Evolutionary conservation across 2,888 invertebrate genomes (phyloP), one percentile per base, ranked within the genome.

Genomic region (Drosophila histrio): DNA sequence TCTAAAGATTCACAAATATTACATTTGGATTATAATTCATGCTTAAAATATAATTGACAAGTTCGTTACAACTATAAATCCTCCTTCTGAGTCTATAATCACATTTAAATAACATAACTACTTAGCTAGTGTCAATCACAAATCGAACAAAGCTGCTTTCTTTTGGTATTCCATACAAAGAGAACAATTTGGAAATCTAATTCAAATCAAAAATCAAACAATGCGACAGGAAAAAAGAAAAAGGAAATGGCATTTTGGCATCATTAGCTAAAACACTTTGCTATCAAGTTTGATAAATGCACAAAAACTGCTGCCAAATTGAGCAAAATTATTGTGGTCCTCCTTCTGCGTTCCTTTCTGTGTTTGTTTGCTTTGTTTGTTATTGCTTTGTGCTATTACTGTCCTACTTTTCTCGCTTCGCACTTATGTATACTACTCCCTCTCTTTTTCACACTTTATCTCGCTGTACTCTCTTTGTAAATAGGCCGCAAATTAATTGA

Each of bases 401-500:
- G 26, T 9, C 9, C 15, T 19, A 47, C 38, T 28, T 21, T 52
- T 7, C 28, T 17, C 11, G 5, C 11, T 13, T n/a, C 2, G 36
- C 21, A 3, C 49, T 24, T n/a, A n/a, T n/a, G n/a, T n/a, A n/a
- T n/a, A n/a, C n/a, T n/a, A n/a, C 8, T 24, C 30, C 6, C 15
- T 9, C 24, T 15, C 26, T 17, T 4, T 11, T 0, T 3, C 38
- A 34, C 30, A 15, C 30, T 34, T 7, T 41, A 15, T 26, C 38
- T 39, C 9, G 13, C 47, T 56, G 62, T 72, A 71, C 70, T 70
- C 57, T 68, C 82, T 81, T 50, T 64, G 87, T 61, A 87, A 87
- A 81, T 74, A 81, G 68, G 72, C 85, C 85, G 50, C 78, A 81
- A 81, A 84, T 81, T 81, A 81, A 81, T 84, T 81, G 87, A 81